Percentiles rank a stretch among this genome's conserved stretches.
phyloP scores from a whole-genome alignment of 2,888 invertebrate genomes.

The Melanophora roralis region DNA sequence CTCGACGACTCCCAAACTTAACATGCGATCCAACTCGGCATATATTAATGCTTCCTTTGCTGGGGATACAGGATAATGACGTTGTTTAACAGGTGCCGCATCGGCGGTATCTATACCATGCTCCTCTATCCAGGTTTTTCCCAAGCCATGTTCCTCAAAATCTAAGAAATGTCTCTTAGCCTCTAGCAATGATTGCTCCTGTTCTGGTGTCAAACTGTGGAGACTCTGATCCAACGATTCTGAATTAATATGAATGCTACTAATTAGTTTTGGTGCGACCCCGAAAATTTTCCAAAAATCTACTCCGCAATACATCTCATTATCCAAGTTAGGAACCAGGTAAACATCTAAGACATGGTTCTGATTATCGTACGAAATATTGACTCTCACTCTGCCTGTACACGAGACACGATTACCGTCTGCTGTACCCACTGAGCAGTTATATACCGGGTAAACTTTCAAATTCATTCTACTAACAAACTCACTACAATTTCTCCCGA shows the following conservation, averaged over 20 bases:
- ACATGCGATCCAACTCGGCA: constrained; percentile 37
- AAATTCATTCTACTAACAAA: background rate
- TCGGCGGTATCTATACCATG: background rate
- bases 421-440: constrained; percentile 3
- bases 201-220: background rate
- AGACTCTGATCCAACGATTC: background rate
- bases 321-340: constrained; percentile 14
- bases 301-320: constrained; percentile 21
- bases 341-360: background rate
- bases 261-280: constrained; percentile 10
- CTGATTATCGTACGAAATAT: background rate
- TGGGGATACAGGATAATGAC: constrained; percentile 7
- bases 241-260: background rate
- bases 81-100: constrained; percentile 23
- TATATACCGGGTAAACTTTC: background rate
- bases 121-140: constrained; percentile 17
- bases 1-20: background rate
- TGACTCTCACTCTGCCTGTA: background rate
- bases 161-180: constrained; percentile 21
- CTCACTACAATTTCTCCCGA: background rate
- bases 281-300: constrained; percentile 17
- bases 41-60: constrained; percentile 22
- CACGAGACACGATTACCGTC: background rate
- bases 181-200: background rate
- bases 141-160: constrained; percentile 28